phyloP scores from a whole-genome alignment of 2,113 vertebrate genomes.

The Dunckerocampus dactyliophorus region DNA sequence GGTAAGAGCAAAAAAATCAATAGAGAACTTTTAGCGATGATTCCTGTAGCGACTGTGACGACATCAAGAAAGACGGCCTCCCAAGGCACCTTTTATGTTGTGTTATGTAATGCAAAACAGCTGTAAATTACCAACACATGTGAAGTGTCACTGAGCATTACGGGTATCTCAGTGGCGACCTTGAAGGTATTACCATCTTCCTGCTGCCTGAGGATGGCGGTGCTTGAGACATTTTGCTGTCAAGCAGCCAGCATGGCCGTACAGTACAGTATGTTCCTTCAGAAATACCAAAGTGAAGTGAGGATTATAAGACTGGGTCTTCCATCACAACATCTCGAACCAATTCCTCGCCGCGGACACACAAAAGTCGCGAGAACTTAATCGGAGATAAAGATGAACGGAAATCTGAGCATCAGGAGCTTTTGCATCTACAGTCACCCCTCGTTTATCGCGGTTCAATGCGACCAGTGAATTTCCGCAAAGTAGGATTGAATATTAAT shows the following conservation, averaged over 20 bases:
- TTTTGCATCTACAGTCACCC: no score
- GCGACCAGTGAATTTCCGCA: no score
- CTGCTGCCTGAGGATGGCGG: conserved; percentile 21
- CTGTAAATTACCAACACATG: conserved; percentile 9
- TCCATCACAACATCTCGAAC: no score
- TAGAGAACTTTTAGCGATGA: not conserved
- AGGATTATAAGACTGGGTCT: no score
- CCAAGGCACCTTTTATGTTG: not conserved
- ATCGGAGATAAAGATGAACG: no score
- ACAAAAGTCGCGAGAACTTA: no score
- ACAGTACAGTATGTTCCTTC: not conserved
- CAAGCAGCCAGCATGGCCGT: not conserved
- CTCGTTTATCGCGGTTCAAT: no score
- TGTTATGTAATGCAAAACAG: conserved; percentile 15
- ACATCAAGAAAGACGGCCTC: conserved; percentile 1
- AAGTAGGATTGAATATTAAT: no score
- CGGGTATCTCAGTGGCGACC: conserved; percentile 2
- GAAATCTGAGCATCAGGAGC: no score
- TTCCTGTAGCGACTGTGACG: not conserved
- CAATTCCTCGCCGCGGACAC: no score
- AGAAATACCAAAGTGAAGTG: not conserved
- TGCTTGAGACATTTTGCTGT: conserved; percentile 33
- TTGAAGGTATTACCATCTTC: conserved; percentile 17
- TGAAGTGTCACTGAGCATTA: conserved; percentile 24
- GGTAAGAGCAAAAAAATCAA: not conserved